Base-by-base conservation (phyloP, 2,888 invertebrate species). In the Agonopterix alstromeriana region DNA sequence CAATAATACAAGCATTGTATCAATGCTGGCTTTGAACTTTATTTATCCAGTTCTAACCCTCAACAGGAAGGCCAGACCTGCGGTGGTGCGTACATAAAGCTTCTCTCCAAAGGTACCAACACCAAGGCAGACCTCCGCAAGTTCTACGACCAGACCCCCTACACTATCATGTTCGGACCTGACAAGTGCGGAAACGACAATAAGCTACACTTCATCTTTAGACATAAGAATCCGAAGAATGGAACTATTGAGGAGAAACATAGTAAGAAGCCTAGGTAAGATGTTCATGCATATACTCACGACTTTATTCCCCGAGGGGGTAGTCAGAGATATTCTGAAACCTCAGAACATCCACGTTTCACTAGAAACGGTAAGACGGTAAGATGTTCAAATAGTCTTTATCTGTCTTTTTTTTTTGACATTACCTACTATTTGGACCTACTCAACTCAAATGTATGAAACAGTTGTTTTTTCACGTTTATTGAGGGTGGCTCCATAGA, bases 151-250 rank as follows among this genome's bases (percentile, higher is more conserved):
- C 98, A 97, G 85, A 98, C 98, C 0, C 95, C 98, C 0, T 99
- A 99, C 88, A 96, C 98, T 2, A 97, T 99, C 68, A 99, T 99
- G 99, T 99, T 99, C 87, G 99, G 99, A 0, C 99, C 99, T 8
- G 99, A 99, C 90, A 99, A 98, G 84, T 99, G 99, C 84, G 99
- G 99, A 55, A 95, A 95, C 71, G 97, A 97, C 78, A 94, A 96
- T 72, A 98, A 98, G 89, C 93, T 97, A 76, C 94, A 94, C 75
- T 93, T 93, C 77, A 99, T 99, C 79, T 97, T 99, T 89, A 92
- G 96, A 47, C 98, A 98, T 79, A 93, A 92, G 78, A 99, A 99
- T 89, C 99, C 98, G 8, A 90, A 93, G 66, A 99, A 97, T 73
- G 97, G 96, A 43, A 91, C 93, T 17, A 87, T 95, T 58, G 94